Conservation (phyloP, 2,797 vertebrate species). For the Pipistrellus pygmaeus region DNA sequence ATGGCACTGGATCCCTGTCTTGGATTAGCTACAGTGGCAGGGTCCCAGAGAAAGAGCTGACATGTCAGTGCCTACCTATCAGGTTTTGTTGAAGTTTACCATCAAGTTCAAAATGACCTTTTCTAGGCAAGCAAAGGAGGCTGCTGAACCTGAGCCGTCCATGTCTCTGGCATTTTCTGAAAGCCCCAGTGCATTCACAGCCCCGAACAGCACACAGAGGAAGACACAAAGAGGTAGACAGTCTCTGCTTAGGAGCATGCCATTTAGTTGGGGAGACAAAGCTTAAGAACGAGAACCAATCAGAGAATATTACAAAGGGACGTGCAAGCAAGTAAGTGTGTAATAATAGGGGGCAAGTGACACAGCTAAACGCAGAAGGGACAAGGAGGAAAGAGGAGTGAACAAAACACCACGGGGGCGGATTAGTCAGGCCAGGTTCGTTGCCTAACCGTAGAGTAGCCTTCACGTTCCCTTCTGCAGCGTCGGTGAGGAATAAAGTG, state of each 20-base stretch:
- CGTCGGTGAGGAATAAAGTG: not conserved
- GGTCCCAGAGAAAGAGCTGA: conserved; percentile 23
- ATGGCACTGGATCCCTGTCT: not conserved
- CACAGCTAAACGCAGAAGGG: conserved; percentile 36
- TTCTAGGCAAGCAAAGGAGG: conserved; percentile 40
- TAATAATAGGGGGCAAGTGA: conserved; percentile 51
- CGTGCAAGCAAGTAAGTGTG: conserved; percentile 57
- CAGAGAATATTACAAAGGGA: conserved; percentile 67
- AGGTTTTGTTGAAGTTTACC: conserved; percentile 51
- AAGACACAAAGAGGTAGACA: conserved; percentile 65
- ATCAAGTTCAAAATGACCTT: conserved; percentile 50
- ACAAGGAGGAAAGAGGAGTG: not conserved
- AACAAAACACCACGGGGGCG: not conserved
- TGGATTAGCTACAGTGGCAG: not conserved
- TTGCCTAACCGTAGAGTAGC: not conserved
- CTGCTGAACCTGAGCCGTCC: conserved; percentile 29
- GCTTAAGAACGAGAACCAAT: conserved; percentile 59
- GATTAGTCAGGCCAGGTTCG: not conserved
- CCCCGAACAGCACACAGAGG: not conserved
- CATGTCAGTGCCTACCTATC: not conserved
- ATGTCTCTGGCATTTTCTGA: not conserved
- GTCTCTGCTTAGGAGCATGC: conserved; percentile 41
- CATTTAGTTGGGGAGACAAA: conserved; percentile 68
- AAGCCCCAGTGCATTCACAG: not conserved
- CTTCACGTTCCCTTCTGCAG: not conserved